A percentile compares a stretch with the other conserved stretches of the same genome.
phyloP scores from a whole-genome alignment of 2,113 vertebrate species.

The Vimba vimba region DNA sequence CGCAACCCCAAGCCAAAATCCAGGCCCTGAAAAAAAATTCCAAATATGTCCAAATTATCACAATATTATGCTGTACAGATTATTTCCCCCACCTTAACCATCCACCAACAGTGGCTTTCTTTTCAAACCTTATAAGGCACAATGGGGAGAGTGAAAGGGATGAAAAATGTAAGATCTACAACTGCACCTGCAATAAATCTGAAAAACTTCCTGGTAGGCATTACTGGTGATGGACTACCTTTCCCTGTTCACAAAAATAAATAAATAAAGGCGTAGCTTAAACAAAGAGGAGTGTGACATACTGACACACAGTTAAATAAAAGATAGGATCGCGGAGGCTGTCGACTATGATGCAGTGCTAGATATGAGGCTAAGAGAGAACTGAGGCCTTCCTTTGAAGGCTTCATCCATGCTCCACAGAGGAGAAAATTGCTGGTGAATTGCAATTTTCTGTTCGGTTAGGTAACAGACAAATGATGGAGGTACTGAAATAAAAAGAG shows the following conservation, averaged over 20 bases:
- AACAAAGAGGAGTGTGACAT: background rate
- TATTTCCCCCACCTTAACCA: no score
- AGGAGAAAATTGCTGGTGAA: slow-evolving; percentile 47
- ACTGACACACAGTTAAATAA: background rate
- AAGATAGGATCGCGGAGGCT: background rate
- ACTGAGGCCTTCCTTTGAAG: background rate
- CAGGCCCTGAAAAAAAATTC: no score
- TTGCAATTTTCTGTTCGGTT: slow-evolving; percentile 50
- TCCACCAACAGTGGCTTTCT: slow-evolving; percentile 38
- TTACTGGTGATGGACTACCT: background rate
- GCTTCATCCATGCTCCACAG: slow-evolving; percentile 23
- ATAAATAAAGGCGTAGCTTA: background rate
- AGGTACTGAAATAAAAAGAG: background rate
- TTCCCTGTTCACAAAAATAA: background rate
- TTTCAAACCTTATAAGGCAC: background rate
- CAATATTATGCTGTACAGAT: no score
- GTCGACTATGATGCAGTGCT: background rate
- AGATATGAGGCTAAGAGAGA: background rate
- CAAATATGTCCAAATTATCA: no score
- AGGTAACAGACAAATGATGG: slow-evolving; percentile 34
- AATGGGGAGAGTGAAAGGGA: slow-evolving; percentile 25
- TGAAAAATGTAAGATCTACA: slow-evolving; percentile 33
- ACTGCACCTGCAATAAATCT: slow-evolving; percentile 12
- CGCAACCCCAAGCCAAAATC: no score
- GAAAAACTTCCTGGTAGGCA: background rate